Base-by-base conservation (phyloP, 2,888 invertebrate species). In the Lomographa bimaculata region DNA sequence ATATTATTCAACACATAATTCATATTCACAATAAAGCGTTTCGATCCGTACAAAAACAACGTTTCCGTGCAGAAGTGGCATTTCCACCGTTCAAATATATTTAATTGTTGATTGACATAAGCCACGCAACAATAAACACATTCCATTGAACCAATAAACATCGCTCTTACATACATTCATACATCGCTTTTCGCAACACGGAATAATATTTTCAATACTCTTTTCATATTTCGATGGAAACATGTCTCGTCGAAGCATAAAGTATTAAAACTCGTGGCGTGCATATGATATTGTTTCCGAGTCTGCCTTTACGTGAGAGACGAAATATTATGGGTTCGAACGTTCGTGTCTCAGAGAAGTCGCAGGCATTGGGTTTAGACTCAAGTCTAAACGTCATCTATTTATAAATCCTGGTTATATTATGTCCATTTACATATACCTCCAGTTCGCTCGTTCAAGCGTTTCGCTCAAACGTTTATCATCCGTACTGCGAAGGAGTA, bases 231-330 rank as follows among this genome's bases (percentile, higher is more conserved):
- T 61, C 66, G 59, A 59, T 60, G 56, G 59, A 62, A 64, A 63
- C 54, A 59, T 58, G 63, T 60, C 54, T 61, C 60, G 45, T 45
- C 50, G 50, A 37, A 56, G 63, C 61, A 68, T 74, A 66, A 71
- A 71, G 61, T 70, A 65, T 70, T 65, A 61, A 66, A 66, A 60
- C 54, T 59, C 58, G 56, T 48, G 59, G 60, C 57, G 60, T 66
- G 65, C 64, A 69, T 61, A n/a, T n/a, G n/a, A n/a, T n/a, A 41
- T 46, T 40, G 39, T 43, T 37, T 32, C 32, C n/a, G 16, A 32
- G 23, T 19, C 19, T 18, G 38, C 24, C 54, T 50, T 48, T 48
- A 46, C 48, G 47, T 50, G 34, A 38, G 51, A 54, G 38, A 49
- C 50, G 46, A 60, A 57, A 59, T 60, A 57, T 52, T 60, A 57